Conservation (phyloP, 2,797 vertebrate genomes). For the Hozukius guyotensis region DNA sequence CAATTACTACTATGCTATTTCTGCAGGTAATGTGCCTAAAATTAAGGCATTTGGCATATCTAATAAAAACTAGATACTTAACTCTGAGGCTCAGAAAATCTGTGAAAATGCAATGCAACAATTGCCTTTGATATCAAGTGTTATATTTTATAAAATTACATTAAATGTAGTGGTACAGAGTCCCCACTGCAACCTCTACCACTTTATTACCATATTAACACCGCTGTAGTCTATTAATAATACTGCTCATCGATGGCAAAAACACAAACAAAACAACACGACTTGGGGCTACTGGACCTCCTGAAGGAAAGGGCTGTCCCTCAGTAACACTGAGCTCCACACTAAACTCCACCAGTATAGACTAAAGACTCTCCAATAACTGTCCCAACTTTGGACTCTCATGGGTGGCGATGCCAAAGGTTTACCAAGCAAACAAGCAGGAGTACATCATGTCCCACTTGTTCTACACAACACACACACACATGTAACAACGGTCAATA, state of each 20-base stretch:
- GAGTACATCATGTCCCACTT: background rate
- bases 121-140: background rate
- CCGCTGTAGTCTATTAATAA: background rate
- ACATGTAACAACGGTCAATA: background rate
- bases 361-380: background rate
- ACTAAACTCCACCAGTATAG: background rate
- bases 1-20: background rate
- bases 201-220: background rate
- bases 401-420: background rate
- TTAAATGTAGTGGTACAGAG: too few relatives aligned
- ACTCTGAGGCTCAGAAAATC: background rate
- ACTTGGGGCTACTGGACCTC: background rate
- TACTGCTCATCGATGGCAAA: background rate
- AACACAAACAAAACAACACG: background rate
- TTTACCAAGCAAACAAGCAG: background rate
- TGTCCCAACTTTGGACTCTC: background rate
- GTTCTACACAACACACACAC: background rate
- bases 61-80: too few relatives aligned
- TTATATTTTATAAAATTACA: background rate
- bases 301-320: background rate
- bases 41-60: too few relatives aligned
- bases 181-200: background rate
- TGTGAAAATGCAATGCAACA: background rate
- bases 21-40: background rate
- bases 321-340: background rate